Evolutionary conservation across 2,888 invertebrate species (phyloP).

Genomic region (Crocallis elinguaria): DNA sequence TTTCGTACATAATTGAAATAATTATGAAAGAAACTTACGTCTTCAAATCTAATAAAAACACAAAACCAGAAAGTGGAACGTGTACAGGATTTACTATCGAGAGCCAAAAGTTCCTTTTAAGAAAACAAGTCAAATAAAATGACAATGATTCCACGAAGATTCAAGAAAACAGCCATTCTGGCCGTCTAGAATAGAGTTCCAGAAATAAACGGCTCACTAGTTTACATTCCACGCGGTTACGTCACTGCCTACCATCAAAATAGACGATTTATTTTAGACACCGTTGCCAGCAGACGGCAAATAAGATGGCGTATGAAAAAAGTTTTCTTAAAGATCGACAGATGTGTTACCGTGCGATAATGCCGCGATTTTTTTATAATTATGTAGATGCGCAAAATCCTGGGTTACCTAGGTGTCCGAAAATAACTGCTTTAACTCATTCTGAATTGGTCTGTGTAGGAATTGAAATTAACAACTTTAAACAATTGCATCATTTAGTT

Average conservation of each 20-base stretch:
- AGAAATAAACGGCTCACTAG: slow-evolving; percentile 63
- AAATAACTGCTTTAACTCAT: neutral
- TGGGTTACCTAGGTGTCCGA: too few relatives aligned
- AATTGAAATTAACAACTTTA: too few relatives aligned
- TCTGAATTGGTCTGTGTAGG: neutral
- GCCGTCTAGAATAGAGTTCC: slow-evolving; percentile 55
- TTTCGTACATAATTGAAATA: too few relatives aligned
- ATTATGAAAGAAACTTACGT: too few relatives aligned
- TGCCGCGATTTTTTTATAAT: too few relatives aligned
- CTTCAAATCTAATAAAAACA: too few relatives aligned
- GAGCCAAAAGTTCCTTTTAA: neutral
- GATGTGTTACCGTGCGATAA: neutral
- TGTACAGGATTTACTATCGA: neutral
- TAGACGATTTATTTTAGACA: slow-evolving; percentile 76
- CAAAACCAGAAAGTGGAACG: too few relatives aligned
- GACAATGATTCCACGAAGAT: slow-evolving; percentile 30
- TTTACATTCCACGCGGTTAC: slow-evolving; percentile 69
- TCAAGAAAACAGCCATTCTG: slow-evolving; percentile 46
- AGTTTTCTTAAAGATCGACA: slow-evolving; percentile 14
- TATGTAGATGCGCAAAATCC: too few relatives aligned
- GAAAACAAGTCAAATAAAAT: neutral
- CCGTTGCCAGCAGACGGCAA: slow-evolving; percentile 72
- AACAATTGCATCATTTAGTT: too few relatives aligned
- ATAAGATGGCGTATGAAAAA: slow-evolving; percentile 56
- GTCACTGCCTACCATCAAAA: slow-evolving; percentile 67